A percentile compares a stretch with the other conserved stretches of the same genome.
Evolutionary conservation across 2,113 vertebrate species (phyloP).

Genomic region (Rhea americana): DNA sequence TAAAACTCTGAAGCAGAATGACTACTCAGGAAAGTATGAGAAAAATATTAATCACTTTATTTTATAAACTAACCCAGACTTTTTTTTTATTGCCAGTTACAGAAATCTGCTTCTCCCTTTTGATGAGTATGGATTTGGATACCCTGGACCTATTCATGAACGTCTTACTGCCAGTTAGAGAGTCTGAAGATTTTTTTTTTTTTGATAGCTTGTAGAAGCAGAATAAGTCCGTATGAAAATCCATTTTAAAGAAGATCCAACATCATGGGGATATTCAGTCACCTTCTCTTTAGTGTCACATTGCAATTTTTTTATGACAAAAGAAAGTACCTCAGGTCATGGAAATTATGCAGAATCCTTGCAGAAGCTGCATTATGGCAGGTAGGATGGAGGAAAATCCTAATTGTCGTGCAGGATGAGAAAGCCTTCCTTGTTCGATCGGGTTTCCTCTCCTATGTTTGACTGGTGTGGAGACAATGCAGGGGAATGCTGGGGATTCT

Average conservation of each 20-base stretch:
- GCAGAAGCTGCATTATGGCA: neutral
- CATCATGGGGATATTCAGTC: neutral
- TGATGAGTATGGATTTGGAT: neutral
- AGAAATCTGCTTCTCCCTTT: neutral
- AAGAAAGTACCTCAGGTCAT: neutral
- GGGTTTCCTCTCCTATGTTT: neutral
- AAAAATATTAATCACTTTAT: neutral
- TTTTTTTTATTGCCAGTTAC: neutral
- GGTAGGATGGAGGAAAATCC: neutral
- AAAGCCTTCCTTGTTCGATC: neutral
- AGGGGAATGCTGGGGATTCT: neutral
- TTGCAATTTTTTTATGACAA: neutral
- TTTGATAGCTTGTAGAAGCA: neutral
- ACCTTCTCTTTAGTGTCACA: neutral
- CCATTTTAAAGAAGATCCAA: neutral
- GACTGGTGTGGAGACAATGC: neutral
- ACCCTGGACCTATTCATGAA: neutral
- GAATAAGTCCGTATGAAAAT: neutral
- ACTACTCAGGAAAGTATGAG: neutral
- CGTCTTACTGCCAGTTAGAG: neutral
- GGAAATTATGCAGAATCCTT: neutral
- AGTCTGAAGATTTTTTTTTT: neutral
- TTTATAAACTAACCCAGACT: neutral
- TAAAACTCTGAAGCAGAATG: neutral
- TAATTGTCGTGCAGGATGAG: neutral